Percentiles rank a stretch among this genome's conserved stretches.
phyloP scores from a whole-genome alignment of 2,113 vertebrate species.

The Psophia crepitans region DNA sequence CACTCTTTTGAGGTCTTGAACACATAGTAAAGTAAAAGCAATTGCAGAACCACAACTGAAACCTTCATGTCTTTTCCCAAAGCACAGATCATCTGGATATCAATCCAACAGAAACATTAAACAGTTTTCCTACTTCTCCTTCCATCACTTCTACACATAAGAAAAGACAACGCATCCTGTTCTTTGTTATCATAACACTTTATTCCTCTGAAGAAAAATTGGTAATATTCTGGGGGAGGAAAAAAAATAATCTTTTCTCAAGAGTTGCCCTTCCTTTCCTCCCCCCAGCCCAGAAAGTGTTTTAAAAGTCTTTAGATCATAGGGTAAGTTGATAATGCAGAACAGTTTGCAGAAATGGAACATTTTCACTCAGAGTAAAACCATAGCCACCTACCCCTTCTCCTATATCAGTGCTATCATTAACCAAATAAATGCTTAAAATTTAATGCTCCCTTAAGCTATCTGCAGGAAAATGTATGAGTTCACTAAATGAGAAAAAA shows the following conservation, averaged over 20 bases:
- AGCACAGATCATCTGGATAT: background rate
- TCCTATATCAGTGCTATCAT: background rate
- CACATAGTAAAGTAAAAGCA: conserved; percentile 10
- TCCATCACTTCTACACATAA: background rate
- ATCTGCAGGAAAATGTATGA: background rate
- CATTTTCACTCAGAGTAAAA: conserved; percentile 22
- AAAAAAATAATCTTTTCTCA: background rate
- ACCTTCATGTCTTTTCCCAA: background rate
- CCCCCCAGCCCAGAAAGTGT: background rate
- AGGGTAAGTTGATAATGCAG: background rate
- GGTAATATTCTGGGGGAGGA: background rate
- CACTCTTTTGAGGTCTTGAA: conserved; percentile 3
- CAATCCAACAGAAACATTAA: background rate
- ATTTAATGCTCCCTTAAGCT: conserved; percentile 34
- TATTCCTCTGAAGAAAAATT: background rate
- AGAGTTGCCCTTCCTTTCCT: background rate
- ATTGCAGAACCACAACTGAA: background rate
- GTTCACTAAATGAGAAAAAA: background rate
- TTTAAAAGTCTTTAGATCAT: background rate
- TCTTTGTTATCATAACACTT: background rate
- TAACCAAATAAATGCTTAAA: conserved; percentile 27
- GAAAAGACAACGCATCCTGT: background rate
- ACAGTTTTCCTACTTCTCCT: background rate
- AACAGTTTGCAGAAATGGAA: background rate
- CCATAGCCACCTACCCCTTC: background rate